Evolutionary conservation across 2,797 vertebrate genomes (phyloP).

Genomic region (Sylvia borin): DNA sequence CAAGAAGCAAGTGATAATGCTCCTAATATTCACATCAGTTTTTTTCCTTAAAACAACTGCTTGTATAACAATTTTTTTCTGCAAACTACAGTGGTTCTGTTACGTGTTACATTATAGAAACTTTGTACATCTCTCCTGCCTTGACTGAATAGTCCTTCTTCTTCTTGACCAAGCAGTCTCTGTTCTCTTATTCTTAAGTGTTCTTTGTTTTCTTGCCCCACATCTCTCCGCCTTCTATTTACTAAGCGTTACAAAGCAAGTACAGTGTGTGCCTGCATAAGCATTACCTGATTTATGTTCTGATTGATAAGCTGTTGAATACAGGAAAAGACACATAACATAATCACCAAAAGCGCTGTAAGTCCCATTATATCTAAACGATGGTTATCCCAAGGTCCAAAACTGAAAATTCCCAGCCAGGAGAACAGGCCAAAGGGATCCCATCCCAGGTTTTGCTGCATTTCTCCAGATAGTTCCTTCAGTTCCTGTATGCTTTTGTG

Average conservation of each 20-base stretch:
- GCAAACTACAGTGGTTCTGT: neutral
- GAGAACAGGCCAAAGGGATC: rapidly evolving
- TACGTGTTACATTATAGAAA: neutral
- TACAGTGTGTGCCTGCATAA: neutral
- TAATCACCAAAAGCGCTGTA: neutral
- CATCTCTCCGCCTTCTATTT: neutral
- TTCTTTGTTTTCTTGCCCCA: neutral
- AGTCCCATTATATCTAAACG: neutral
- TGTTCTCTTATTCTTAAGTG: neutral
- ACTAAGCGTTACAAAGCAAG: rapidly evolving
- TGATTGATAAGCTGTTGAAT: neutral
- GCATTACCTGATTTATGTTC: neutral
- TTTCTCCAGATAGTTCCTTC: neutral
- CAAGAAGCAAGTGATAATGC: rapidly evolving
- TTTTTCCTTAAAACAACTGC: neutral
- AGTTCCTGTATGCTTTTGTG: neutral
- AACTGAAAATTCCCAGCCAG: neutral
- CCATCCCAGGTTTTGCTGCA: neutral
- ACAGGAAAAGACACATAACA: neutral
- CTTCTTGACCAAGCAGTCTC: neutral
- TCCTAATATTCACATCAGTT: neutral
- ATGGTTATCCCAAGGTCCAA: neutral
- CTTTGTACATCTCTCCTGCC: neutral
- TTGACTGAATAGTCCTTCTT: too few relatives aligned
- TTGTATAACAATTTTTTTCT: neutral